phyloP scores from a whole-genome alignment of 2,113 vertebrate genomes.

The Cnemophilus loriae region DNA sequence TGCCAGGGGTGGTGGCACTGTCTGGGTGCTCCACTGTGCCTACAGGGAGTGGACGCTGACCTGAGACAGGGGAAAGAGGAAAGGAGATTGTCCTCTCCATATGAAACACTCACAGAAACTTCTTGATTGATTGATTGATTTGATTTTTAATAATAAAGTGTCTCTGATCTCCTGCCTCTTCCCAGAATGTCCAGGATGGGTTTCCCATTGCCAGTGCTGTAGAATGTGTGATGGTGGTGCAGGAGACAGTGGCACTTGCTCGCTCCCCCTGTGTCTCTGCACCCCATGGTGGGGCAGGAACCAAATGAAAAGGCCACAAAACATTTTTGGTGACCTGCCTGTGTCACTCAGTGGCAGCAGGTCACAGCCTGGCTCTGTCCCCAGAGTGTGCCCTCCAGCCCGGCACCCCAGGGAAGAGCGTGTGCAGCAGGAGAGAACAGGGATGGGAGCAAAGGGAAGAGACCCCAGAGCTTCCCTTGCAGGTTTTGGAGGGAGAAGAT shows the following conservation, averaged over 20 bases:
- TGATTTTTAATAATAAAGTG: neutral
- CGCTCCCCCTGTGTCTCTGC: neutral
- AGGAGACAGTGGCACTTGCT: neutral
- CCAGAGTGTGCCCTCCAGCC: neutral
- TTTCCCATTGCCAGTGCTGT: neutral
- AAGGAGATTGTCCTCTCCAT: neutral
- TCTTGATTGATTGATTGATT: neutral
- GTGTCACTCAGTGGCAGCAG: neutral
- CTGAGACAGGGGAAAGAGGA: neutral
- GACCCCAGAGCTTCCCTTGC: neutral
- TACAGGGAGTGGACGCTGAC: neutral
- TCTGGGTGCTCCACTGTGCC: neutral
- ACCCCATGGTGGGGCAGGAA: neutral
- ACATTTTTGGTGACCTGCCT: rapidly evolving
- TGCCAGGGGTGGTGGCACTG: neutral
- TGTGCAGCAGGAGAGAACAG: neutral
- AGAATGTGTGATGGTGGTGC: neutral
- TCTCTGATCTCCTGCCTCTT: neutral
- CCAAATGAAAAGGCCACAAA: neutral
- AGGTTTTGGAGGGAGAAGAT: neutral
- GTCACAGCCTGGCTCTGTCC: neutral
- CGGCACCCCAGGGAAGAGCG: neutral
- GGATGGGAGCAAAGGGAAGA: neutral
- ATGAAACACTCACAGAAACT: neutral
- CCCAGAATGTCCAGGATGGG: neutral